Conservation (phyloP, 2,888 invertebrate genomes). For the Amorpha juglandis region DNA sequence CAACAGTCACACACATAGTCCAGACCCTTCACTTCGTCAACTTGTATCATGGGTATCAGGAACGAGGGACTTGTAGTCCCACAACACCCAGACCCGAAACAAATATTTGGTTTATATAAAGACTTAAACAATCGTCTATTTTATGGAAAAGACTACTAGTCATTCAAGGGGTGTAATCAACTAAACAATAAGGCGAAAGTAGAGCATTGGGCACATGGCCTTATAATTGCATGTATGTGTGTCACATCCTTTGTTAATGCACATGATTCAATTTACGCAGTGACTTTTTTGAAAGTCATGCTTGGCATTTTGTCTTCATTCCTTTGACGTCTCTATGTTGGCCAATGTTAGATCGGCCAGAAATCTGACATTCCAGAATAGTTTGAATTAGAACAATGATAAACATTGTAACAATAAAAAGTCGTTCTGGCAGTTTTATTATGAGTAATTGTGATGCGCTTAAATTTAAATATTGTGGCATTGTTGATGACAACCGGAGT, state of each 20-base stretch:
- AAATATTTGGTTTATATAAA: too few relatives aligned
- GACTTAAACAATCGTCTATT: background rate
- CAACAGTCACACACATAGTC: too few relatives aligned
- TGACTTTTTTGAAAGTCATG: slow-evolving; percentile 78
- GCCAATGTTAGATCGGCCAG: slow-evolving; percentile 60
- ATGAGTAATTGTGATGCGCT: slow-evolving; percentile 28
- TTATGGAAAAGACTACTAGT: background rate
- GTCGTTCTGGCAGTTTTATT: slow-evolving; percentile 6
- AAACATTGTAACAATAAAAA: slow-evolving; percentile 46
- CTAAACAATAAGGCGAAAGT: slow-evolving; percentile 14
- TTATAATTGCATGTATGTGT: slow-evolving; percentile 21
- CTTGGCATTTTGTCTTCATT: slow-evolving; percentile 79
- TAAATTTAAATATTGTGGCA: background rate
- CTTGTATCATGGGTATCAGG: too few relatives aligned
- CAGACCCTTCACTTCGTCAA: too few relatives aligned
- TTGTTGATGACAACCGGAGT: background rate
- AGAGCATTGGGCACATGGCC: slow-evolving; percentile 1
- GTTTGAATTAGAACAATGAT: slow-evolving; percentile 38
- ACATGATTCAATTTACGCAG: slow-evolving; percentile 67
- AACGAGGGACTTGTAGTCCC: too few relatives aligned
- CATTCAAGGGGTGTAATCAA: slow-evolving; percentile 9
- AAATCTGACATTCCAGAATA: slow-evolving; percentile 59
- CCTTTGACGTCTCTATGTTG: slow-evolving; percentile 76
- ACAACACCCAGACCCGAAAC: too few relatives aligned
- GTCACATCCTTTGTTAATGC: slow-evolving; percentile 19